Evolutionary conservation across 2,888 invertebrate genomes (phyloP).

Genomic region (Trissonchulus latispiculum): DNA sequence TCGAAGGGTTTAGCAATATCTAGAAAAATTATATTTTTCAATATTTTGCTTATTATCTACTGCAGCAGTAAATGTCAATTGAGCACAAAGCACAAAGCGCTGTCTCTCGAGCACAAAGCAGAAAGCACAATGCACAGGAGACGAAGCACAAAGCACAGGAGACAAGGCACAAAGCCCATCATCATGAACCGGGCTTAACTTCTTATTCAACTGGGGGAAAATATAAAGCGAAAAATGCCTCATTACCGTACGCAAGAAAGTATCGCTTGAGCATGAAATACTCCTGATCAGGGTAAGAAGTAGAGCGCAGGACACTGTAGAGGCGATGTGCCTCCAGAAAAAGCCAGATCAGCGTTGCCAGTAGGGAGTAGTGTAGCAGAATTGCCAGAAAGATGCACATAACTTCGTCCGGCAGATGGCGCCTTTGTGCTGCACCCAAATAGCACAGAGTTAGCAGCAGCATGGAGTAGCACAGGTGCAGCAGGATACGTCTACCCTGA

Average conservation of each 20-base stretch:
- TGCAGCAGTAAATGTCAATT: too few species aligned
- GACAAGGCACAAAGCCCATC: too few species aligned
- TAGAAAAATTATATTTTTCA: too few species aligned
- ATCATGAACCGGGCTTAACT: too few species aligned
- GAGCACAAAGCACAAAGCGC: too few species aligned
- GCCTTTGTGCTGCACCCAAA: constrained; percentile 40
- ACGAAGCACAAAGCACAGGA: too few species aligned
- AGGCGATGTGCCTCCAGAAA: constrained; percentile 50
- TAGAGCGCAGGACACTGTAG: constrained; percentile 50
- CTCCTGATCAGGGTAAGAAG: constrained; percentile 49
- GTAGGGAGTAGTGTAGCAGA: constrained; percentile 48
- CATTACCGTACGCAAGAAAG: constrained; percentile 50
- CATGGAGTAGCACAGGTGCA: constrained; percentile 49
- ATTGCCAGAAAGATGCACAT: constrained; percentile 46
- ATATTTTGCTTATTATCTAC: too few species aligned
- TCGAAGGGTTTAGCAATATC: too few species aligned
- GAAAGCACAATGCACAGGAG: too few species aligned
- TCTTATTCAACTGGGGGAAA: too few species aligned
- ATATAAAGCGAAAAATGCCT: too few species aligned
- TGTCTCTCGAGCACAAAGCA: too few species aligned
- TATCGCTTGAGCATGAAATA: constrained; percentile 49
- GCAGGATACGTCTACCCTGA: constrained; percentile 49
- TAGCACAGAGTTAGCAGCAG: constrained; percentile 49
- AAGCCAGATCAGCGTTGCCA: constrained; percentile 50
- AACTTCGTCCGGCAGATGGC: constrained; percentile 18